Evolutionary conservation across 2,888 invertebrate genomes (phyloP).

Genomic region (Hypercompe scribonia): DNA sequence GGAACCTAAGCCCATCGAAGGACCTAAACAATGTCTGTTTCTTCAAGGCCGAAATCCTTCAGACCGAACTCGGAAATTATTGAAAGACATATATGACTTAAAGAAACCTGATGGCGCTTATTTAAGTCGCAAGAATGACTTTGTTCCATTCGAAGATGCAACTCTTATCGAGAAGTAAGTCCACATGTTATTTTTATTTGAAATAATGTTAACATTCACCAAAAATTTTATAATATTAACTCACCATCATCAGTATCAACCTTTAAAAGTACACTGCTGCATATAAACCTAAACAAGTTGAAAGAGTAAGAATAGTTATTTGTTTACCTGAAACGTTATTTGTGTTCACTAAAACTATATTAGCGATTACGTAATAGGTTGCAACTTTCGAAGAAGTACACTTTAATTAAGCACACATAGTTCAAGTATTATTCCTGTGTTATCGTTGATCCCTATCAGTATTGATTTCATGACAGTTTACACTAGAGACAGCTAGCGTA

Average conservation of each 20-base stretch:
- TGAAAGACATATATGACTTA: constrained; percentile 95
- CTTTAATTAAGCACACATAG: too few relatives aligned
- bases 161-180: constrained; percentile 91
- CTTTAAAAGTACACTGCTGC: too few relatives aligned
- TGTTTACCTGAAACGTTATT: too few relatives aligned
- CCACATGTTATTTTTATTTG: neutral
- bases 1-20: constrained; percentile 96
- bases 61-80: constrained; percentile 88
- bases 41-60: constrained; percentile 94
- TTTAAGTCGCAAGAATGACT: constrained; percentile 93
- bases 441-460: too few relatives aligned
- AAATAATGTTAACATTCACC: neutral
- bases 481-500: too few relatives aligned
- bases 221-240: neutral
- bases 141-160: constrained; percentile 97
- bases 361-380: neutral
- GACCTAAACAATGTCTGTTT: constrained; percentile 93
- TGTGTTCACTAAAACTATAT: neutral
- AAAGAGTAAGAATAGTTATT: neutral
- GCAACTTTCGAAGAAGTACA: too few relatives aligned
- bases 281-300: neutral
- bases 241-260: too few relatives aligned
- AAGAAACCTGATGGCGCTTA: constrained; percentile 95
- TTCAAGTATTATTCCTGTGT: too few relatives aligned
- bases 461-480: too few relatives aligned